Evolutionary conservation across 2,113 vertebrate species (phyloP), one percentile per base, ranked within the genome.

Genomic region (Platanista minor): DNA sequence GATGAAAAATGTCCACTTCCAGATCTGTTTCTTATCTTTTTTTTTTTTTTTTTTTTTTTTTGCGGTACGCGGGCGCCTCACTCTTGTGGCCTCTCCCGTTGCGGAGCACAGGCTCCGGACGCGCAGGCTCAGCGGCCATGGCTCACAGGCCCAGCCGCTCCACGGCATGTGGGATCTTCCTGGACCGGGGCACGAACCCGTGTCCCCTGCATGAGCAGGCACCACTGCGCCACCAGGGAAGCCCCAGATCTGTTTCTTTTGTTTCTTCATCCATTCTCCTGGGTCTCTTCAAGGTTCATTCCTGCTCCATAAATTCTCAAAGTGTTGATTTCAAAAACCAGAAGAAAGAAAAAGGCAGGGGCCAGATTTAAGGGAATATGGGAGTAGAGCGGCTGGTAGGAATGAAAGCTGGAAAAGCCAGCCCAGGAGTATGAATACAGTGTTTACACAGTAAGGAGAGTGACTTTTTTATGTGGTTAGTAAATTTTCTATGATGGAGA

Each of bases 331-430:
- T 77, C 3, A 82, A 90, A 94, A 87, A 46, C 20, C 8, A 75
- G 15, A 67, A 75, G 71, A 72, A 72, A 85, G n/a, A 61, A n/a
- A 87, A 92, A 81, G 52, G 11, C n/a, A 52, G 57, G 80, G 39
- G 20, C 57, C n/a, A 69, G 4, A 86, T 90, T 82, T 87, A 82
- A 82, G 25, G 66, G 33, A 33, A 83, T 64, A 46, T 69, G 52
- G 36, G 49, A 82, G 49, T 83, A 94, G 43, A 94, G 27, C 15
- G 17, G 1, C 29, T 88, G 10, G 59, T 88, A 9, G 21, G 31
- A 87, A 94, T 62, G 46, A 91, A 66, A 94, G 52, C n/a, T 85
- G 67, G 54, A 80, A 94, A 85, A 96, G 7, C 25, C 23, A 67
- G 39, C 36, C 25, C 25, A 54, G 69, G 43, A 78, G 59, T 72